Percentiles rank a stretch among this genome's conserved stretches.
Evolutionary conservation across 2,113 vertebrate genomes (phyloP).

Genomic region (Tringa solitaria): DNA sequence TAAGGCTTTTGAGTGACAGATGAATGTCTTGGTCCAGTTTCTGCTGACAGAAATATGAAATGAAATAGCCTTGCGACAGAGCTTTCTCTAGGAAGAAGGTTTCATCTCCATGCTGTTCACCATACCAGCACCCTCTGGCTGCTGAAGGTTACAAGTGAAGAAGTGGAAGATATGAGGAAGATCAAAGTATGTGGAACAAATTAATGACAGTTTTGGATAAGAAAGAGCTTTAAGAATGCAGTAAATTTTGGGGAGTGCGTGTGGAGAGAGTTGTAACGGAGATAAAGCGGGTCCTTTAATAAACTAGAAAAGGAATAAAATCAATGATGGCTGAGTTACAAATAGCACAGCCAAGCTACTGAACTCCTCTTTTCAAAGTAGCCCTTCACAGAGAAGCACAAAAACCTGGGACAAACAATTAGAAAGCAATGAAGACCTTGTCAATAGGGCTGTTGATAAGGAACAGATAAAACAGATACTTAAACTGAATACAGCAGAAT

Average conservation of each 20-base stretch:
- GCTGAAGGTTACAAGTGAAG: background rate
- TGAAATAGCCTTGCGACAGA: background rate
- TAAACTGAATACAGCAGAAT: slow-evolving; percentile 3
- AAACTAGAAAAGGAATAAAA: slow-evolving; percentile 34
- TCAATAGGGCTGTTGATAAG: slow-evolving; percentile 51
- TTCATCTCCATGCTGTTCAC: background rate
- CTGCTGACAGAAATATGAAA: background rate
- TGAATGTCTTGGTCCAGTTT: background rate
- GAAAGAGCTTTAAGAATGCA: background rate
- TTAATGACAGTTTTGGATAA: background rate
- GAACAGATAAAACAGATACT: background rate
- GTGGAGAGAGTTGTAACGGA: background rate
- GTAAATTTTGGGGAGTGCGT: background rate
- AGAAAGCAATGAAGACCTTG: slow-evolving; percentile 24
- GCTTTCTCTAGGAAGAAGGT: background rate
- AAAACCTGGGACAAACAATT: slow-evolving; percentile 35
- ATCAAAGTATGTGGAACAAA: background rate
- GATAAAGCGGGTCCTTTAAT: slow-evolving; percentile 8
- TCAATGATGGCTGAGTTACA: slow-evolving; percentile 16
- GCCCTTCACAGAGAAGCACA: slow-evolving; percentile 13
- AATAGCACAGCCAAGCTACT: background rate
- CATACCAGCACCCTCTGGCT: background rate
- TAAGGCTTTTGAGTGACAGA: background rate
- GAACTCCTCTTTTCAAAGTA: background rate
- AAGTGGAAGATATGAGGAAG: background rate